Conservation (phyloP, 2,797 vertebrate species). For the Falco novaeseelandiae region DNA sequence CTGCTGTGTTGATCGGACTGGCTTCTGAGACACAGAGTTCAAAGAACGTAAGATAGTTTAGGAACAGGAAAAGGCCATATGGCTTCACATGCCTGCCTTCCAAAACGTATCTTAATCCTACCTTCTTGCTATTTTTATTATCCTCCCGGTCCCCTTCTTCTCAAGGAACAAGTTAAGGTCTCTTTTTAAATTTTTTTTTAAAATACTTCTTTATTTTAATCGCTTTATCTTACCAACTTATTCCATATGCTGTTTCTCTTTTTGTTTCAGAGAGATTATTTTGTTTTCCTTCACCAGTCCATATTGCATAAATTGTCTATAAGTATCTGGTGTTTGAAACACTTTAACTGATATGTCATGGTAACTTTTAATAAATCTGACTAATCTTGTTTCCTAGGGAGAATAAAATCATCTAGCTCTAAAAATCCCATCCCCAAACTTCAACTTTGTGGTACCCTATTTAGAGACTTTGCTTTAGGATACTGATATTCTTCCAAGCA, state of each 20-base stretch:
- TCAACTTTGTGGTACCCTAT: neutral
- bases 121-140: conserved; percentile 66
- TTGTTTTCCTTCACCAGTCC: neutral
- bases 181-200: neutral
- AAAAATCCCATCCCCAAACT: neutral
- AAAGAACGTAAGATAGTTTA: conserved; percentile 68
- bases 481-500: neutral
- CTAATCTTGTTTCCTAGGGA: neutral
- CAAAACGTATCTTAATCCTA: conserved; percentile 69
- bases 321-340: neutral
- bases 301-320: neutral
- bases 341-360: neutral
- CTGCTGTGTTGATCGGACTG: conserved; percentile 62
- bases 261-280: neutral
- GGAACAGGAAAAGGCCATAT: conserved; percentile 66
- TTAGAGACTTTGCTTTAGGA: neutral
- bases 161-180: neutral
- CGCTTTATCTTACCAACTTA: conserved; percentile 25
- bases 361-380: neutral
- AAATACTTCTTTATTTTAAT: conserved; percentile 27
- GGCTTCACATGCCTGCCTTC: conserved; percentile 56
- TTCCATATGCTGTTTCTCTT: conserved; percentile 39
- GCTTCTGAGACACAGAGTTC: conserved; percentile 65
- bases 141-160: neutral
- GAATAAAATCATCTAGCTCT: neutral